These are phyloP conservation scores for Atherinomorus stipes DNA, from an alignment of 2,113 vertebrate species.

Conservation along the genomic window DNA sequence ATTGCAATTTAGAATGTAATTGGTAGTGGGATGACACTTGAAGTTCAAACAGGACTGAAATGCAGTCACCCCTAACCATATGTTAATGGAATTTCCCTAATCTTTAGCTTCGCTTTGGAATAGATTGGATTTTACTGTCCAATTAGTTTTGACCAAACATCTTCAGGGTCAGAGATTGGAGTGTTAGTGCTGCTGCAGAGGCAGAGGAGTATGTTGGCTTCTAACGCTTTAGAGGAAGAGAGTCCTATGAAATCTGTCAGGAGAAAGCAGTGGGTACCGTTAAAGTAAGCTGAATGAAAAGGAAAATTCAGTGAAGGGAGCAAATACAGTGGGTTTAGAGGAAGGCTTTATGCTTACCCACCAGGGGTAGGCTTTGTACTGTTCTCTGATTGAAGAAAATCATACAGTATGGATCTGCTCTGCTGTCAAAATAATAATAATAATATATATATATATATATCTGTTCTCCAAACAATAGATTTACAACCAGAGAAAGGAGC, in stretches of 20 bases:
- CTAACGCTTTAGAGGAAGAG: slow-evolving; percentile 4
- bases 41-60: slow-evolving; percentile 78
- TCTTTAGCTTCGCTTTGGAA: slow-evolving; percentile 69
- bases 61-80: slow-evolving; percentile 74
- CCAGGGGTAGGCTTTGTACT: slow-evolving; percentile 47
- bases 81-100: slow-evolving; percentile 70
- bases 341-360: slow-evolving; percentile 51
- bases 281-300: slow-evolving; percentile 27
- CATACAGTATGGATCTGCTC: slow-evolving; percentile 53
- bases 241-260: slow-evolving; percentile 22
- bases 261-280: slow-evolving; percentile 5
- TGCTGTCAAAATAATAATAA: slow-evolving; percentile 45
- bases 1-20: slow-evolving; percentile 84
- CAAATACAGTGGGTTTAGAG: slow-evolving; percentile 35
- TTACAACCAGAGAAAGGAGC: slow-evolving; percentile 19
- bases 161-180: slow-evolving; percentile 24
- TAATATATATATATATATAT: slow-evolving; percentile 40
- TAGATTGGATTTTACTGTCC: slow-evolving; percentile 66
- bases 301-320: slow-evolving; percentile 26
- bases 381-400: slow-evolving; percentile 60
- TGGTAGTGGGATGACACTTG: slow-evolving; percentile 83
- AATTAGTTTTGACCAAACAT: slow-evolving; percentile 73
- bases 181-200: slow-evolving; percentile 4
- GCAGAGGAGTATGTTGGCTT: not conserved
- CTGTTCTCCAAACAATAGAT: slow-evolving; percentile 52